A percentile compares a stretch with the other conserved stretches of the same genome.
Evolutionary conservation across 2,113 vertebrate species (phyloP).

Genomic region (Chionis minor): DNA sequence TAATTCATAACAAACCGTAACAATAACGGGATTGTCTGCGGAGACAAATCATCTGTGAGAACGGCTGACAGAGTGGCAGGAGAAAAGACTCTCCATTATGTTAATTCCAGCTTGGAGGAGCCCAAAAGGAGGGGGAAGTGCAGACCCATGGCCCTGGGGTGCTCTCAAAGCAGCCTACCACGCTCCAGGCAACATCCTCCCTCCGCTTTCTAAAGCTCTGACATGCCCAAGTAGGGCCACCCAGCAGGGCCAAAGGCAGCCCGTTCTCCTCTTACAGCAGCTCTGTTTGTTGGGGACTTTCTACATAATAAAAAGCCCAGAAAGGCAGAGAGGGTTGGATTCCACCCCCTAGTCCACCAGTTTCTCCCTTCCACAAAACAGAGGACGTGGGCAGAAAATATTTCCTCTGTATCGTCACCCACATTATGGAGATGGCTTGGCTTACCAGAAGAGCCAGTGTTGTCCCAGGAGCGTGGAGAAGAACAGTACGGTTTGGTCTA

Average conservation of each 20-base stretch:
- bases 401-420: neutral
- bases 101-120: neutral
- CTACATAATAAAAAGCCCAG: accelerated
- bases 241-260: neutral
- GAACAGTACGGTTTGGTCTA: neutral
- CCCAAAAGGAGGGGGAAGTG: neutral
- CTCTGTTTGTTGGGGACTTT: neutral
- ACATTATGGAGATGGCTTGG: neutral
- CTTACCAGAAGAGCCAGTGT: neutral
- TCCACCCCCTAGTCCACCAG: neutral
- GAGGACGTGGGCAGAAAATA: neutral
- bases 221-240: neutral
- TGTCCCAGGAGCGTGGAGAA: neutral
- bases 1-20: neutral
- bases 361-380: neutral
- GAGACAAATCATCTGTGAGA: neutral
- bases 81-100: neutral
- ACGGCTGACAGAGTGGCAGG: neutral
- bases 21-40: neutral
- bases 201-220: neutral
- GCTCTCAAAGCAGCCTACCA: neutral
- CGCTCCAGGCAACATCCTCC: neutral
- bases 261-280: neutral
- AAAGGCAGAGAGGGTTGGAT: neutral
- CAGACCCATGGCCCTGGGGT: neutral